These are phyloP conservation scores for Agrochola macilenta DNA, from an alignment of 2,888 invertebrate genomes.

Conservation along the genomic window DNA sequence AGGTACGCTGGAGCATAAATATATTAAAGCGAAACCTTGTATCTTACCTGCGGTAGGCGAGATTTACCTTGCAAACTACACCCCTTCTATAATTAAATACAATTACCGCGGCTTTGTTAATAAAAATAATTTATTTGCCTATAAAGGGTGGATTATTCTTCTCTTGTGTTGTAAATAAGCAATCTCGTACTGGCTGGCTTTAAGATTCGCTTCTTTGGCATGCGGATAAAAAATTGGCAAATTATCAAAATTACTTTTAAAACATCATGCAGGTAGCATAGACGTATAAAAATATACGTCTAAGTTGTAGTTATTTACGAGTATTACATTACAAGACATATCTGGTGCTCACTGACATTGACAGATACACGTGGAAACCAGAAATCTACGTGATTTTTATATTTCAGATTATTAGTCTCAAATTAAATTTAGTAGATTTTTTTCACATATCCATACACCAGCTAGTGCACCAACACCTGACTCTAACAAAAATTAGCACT, in stretches of 20 bases:
- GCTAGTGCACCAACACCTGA: too few relatives aligned
- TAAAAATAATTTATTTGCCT: conserved; percentile 54
- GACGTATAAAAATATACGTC: too few relatives aligned
- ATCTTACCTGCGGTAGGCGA: conserved; percentile 46
- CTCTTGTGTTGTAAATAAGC: conserved; percentile 33
- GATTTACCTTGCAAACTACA: conserved; percentile 66
- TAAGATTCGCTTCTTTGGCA: conserved; percentile 26
- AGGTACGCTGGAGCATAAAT: conserved; percentile 53
- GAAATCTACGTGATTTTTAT: not conserved
- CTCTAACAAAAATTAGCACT: too few relatives aligned
- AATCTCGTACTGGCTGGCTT: conserved; percentile 19
- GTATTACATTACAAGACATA: not conserved
- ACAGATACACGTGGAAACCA: not conserved
- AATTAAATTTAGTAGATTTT: too few relatives aligned
- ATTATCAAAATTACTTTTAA: not conserved
- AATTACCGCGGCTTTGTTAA: conserved; percentile 60
- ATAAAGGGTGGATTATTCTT: conserved; percentile 37
- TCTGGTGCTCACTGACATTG: not conserved
- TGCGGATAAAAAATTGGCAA: conserved; percentile 6
- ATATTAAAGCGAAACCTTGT: conserved; percentile 55
- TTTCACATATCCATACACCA: too few relatives aligned
- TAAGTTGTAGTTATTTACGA: too few relatives aligned
- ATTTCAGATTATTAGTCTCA: too few relatives aligned
- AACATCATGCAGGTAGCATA: too few relatives aligned
- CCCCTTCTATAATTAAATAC: conserved; percentile 66